Evolutionary conservation across 2,888 invertebrate genomes (phyloP).

Genomic region (Dendrolimus houi): DNA sequence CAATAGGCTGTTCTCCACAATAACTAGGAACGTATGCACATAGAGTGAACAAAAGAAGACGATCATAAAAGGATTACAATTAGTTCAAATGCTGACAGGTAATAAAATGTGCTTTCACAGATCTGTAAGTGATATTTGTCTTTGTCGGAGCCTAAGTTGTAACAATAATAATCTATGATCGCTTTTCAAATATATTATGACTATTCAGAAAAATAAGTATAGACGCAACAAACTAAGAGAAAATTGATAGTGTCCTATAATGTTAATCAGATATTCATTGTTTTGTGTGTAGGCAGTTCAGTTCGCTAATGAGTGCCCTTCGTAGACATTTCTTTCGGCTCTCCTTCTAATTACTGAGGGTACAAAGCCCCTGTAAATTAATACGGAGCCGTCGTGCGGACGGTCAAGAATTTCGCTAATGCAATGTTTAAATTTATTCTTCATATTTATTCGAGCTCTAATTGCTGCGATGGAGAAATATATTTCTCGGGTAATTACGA

Average conservation of each 20-base stretch:
- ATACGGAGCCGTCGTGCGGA: slow-evolving; percentile 7
- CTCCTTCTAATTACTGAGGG: slow-evolving; percentile 27
- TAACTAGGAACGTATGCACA: too few relatives aligned
- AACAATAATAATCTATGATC: too few relatives aligned
- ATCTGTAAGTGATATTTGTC: too few relatives aligned
- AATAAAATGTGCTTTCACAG: too few relatives aligned
- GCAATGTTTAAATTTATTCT: background rate
- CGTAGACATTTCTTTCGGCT: slow-evolving; percentile 24
- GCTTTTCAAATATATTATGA: too few relatives aligned
- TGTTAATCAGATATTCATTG: background rate
- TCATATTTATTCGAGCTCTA: background rate
- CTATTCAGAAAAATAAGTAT: too few relatives aligned
- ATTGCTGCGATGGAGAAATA: background rate
- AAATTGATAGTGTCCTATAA: background rate
- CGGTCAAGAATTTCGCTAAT: background rate
- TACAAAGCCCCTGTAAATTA: slow-evolving; percentile 24
- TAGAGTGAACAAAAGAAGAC: too few relatives aligned
- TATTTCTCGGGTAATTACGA: background rate
- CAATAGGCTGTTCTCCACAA: too few relatives aligned
- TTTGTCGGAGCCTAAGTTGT: too few relatives aligned
- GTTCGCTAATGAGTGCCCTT: slow-evolving; percentile 29
- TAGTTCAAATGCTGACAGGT: too few relatives aligned
- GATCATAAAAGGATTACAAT: too few relatives aligned
- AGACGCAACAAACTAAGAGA: background rate
- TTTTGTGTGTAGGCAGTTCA: background rate